Evolutionary conservation across 2,797 vertebrate genomes (phyloP), one percentile per base, ranked within the genome.

Genomic region (Pogonophryne albipinna): DNA sequence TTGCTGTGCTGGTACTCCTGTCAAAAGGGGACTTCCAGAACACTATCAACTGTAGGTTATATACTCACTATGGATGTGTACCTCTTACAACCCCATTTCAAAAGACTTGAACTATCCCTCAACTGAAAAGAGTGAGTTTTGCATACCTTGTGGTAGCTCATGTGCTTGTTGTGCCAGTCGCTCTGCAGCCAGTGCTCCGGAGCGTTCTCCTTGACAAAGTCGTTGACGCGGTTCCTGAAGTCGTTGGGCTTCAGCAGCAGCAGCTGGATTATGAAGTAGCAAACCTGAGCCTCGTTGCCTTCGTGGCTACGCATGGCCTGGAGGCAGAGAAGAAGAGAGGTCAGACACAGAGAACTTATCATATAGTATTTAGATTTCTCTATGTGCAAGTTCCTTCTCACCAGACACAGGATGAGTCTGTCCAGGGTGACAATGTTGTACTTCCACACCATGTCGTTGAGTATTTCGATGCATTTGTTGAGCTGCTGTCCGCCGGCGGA

Each of bases 371-470:
- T 0, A 49, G 16, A 49, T 20, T 38, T 31, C 2, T 76, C 14
- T n/a, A 4, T 4, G 1, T 4, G 42, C 3, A 31, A 4, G 7
- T 44, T 5, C 27, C 64, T 57, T 78, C 95, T 96, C 94, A 99
- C 98, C 97, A 99, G 92, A 84, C 98, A 99, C 70, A 99, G 92
- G 82, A 99, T 99, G 79, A 99, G 92, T 63, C 98, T 90, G 83
- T 99, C 98, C 95, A 99, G 82, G 0, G 98, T 99, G 88, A 99
- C 98, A 17, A 99, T 99, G 94, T 99, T 99, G 92, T 99, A 99
- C 69, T 99, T 99, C 98, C 98, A 99, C 38, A 99, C 98, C 98
- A 99, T 99, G 91, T 99, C 98, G 70, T 99, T 99, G 71, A 99
- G 97, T 87, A 99, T 99, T 91, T 99, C 98, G 31, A 99, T 99